Conservation (phyloP, 2,888 invertebrate genomes). For the Ferdinandea cuprea region DNA sequence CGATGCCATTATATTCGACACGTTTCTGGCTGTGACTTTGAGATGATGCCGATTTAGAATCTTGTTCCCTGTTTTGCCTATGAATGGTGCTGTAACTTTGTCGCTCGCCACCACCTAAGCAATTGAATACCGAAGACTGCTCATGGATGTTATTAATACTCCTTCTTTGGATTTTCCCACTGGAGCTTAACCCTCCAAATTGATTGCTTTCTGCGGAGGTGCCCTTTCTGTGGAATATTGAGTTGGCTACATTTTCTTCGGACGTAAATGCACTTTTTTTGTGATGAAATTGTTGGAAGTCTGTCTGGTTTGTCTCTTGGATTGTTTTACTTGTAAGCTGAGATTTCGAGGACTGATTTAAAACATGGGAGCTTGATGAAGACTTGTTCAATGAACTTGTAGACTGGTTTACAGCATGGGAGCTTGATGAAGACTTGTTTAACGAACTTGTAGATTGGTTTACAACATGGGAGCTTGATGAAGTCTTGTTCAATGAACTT, state of each 20-base stretch:
- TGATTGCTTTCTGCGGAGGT: constrained; percentile 77
- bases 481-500: constrained; percentile 17
- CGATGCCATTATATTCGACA: constrained; percentile 76
- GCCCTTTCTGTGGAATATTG: constrained; percentile 89
- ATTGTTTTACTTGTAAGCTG: constrained; percentile 67
- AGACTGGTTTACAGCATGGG: constrained; percentile 31
- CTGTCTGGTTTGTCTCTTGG: constrained; percentile 53
- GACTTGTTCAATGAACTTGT: constrained; percentile 33
- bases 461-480: constrained; percentile 20
- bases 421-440: constrained; percentile 26
- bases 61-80: constrained; percentile 86
- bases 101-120: constrained; percentile 87
- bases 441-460: constrained; percentile 46
- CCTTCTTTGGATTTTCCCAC: constrained; percentile 90
- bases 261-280: constrained; percentile 90
- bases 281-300: constrained; percentile 85
- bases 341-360: constrained; percentile 57
- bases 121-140: constrained; percentile 87
- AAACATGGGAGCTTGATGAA: constrained; percentile 16
- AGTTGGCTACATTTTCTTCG: constrained; percentile 89
- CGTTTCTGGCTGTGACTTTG: constrained; percentile 45
- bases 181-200: constrained; percentile 79
- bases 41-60: constrained; percentile 77
- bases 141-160: constrained; percentile 92
- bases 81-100: constrained; percentile 92